Evolutionary conservation across 2,113 vertebrate species (phyloP), one percentile per base, ranked within the genome.

Genomic region (Cololabis saira): DNA sequence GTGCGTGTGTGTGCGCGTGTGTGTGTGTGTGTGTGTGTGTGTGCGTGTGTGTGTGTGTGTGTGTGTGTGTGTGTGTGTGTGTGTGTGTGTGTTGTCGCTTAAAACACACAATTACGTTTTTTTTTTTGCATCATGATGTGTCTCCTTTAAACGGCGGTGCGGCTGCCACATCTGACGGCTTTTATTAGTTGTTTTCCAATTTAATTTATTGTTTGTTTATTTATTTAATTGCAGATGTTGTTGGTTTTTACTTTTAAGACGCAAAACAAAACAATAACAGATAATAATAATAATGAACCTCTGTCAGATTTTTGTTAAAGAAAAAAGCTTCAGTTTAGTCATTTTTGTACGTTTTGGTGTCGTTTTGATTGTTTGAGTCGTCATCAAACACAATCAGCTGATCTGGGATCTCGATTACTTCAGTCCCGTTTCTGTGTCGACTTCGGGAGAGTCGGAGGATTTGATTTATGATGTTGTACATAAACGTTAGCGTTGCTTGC

Each of bases 141-240:
- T 49, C 45, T 37, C 12, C 17, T 72, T 52, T 22, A 48, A 51
- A 75, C 30, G n/a, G 43, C 61, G 21, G 37, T 49, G 42, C 17
- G 22, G 44, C 16, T 2, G 27, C 50, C 44, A 60, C 62, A 57
- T 44, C 33, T 33, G 60, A 72, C 74, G 33, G 69, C 41, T 67
- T 44, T 57, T 67, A 37, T 43, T 59, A 50, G 8, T 57, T 76
- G 62, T 57, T 62, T 76, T 71, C 16, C 51, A 72, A 63, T 85
- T 85, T 89, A 75, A 89, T 85, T 90, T 90, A 89, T 85, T 90
- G 69, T 84, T 85, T 90, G 69, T 84, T 60, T 80, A 88, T 88
- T 89, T 89, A 87, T 88, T 89, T 82, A 57, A 43, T 70, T 73
- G 67, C 61, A 50, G 45, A 74, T 44, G 48, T 58, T 74, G 45